Evolutionary conservation across 1,140 invertebrate species (phyloP).

Genomic region (Drusus annulatus): DNA sequence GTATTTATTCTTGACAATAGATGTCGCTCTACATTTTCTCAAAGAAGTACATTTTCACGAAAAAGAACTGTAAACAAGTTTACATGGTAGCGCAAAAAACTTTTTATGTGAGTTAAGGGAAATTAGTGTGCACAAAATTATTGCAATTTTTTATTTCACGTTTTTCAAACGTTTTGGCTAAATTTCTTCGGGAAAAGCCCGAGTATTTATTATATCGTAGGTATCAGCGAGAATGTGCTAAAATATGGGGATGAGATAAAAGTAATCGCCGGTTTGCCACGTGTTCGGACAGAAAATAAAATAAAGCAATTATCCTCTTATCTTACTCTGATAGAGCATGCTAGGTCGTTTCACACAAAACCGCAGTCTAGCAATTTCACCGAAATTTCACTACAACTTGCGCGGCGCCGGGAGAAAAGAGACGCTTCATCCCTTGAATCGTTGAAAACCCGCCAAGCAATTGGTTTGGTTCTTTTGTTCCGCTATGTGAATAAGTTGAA

Average conservation of each 20-base stretch:
- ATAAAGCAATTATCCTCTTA: conserved; percentile 35
- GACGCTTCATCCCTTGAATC: too few species aligned
- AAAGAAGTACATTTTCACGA: too few species aligned
- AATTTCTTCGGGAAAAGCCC: too few species aligned
- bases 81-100: too few species aligned
- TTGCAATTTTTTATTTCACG: too few species aligned
- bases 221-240: neutral
- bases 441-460: neutral
- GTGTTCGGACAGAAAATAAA: conserved; percentile 27
- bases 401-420: too few species aligned
- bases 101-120: too few species aligned
- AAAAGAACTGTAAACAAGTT: too few species aligned
- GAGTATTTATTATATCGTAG: neutral
- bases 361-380: neutral
- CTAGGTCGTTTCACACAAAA: conserved; percentile 13
- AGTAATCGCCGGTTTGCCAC: conserved; percentile 3
- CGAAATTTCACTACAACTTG: neutral
- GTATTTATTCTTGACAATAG: too few species aligned
- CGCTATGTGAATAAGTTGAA: neutral
- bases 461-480: neutral
- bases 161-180: neutral
- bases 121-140: too few species aligned
- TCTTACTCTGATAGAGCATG: conserved; percentile 29
- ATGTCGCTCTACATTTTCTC: too few species aligned
- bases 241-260: conserved; percentile 9